These are phyloP conservation scores for Esox lucius DNA, from an alignment of 2,797 vertebrate species.

Conservation along the genomic window DNA sequence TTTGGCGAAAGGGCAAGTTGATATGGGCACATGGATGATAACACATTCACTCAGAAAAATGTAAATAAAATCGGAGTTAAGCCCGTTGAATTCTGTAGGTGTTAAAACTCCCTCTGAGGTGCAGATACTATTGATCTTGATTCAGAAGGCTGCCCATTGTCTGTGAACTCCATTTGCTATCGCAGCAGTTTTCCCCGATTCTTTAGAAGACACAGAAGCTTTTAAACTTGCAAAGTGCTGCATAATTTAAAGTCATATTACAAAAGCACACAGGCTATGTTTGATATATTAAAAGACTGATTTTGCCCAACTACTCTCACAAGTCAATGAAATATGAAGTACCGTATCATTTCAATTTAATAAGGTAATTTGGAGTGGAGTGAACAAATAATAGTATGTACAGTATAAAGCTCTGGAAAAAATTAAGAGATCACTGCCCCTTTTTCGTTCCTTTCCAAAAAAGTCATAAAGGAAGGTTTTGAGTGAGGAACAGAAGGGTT, in stretches of 20 bases:
- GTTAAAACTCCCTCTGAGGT: constrained; percentile 15
- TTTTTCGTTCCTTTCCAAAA: too few relatives aligned
- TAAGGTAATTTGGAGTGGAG: neutral
- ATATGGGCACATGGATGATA: constrained; percentile 6
- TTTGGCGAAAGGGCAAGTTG: neutral
- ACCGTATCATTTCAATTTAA: neutral
- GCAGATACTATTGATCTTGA: neutral
- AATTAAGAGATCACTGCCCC: too few relatives aligned
- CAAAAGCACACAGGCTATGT: neutral
- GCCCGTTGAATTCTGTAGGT: constrained; percentile 8
- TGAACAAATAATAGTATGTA: constrained; percentile 2
- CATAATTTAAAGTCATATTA: constrained; percentile 35
- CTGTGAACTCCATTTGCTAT: constrained; percentile 13
- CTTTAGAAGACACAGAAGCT: too few relatives aligned
- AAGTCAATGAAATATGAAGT: neutral
- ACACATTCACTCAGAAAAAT: neutral
- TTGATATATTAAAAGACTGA: constrained; percentile 21
- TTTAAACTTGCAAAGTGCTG: constrained; percentile 39
- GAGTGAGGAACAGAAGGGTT: too few relatives aligned
- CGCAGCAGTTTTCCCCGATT: constrained; percentile 25
- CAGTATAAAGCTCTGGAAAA: too few relatives aligned
- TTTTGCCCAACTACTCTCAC: neutral
- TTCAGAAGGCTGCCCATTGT: neutral
- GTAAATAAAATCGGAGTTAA: constrained; percentile 4
- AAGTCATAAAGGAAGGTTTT: too few relatives aligned